Percentiles rank a stretch among this genome's conserved stretches.
Conservation (phyloP, 2,888 invertebrate species). For the Heliconius sara region DNA sequence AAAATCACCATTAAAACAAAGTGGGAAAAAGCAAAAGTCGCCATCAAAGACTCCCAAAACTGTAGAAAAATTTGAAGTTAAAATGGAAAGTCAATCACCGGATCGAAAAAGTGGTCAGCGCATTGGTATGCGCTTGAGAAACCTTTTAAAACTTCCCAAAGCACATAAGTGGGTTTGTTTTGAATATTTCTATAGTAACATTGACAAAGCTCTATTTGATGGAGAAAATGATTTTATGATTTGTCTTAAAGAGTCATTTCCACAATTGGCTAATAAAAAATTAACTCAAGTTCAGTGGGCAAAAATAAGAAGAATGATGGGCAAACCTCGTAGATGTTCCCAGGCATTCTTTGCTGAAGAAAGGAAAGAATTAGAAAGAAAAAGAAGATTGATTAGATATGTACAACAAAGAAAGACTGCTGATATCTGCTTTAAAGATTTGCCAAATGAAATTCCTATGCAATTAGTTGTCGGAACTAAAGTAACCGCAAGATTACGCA, state of each 20-base stretch:
- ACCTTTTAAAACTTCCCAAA: slow-evolving; percentile 97
- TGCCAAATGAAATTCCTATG: slow-evolving; percentile 97
- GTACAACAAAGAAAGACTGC: slow-evolving; percentile 95
- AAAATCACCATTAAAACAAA: slow-evolving; percentile 74
- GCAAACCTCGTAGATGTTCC: slow-evolving; percentile 97
- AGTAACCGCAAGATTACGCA: slow-evolving; percentile 94
- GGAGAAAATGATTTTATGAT: slow-evolving; percentile 98
- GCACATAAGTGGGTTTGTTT: slow-evolving; percentile 99
- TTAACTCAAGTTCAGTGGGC: slow-evolving; percentile 97
- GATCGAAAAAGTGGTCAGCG: slow-evolving; percentile 95
- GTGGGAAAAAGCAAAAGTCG: slow-evolving; percentile 80
- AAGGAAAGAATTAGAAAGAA: slow-evolving; percentile 93
- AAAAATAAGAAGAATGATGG: slow-evolving; percentile 97
- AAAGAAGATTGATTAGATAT: slow-evolving; percentile 95
- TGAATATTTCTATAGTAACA: slow-evolving; percentile 99
- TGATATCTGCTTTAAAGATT: slow-evolving; percentile 91
- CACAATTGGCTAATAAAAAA: slow-evolving; percentile 92
- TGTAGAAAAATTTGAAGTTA: slow-evolving; percentile 74
- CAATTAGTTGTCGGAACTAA: slow-evolving; percentile 97
- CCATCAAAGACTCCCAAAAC: slow-evolving; percentile 82
- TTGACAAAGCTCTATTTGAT: slow-evolving; percentile 96
- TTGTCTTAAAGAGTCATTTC: slow-evolving; percentile 96
- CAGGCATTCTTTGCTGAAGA: slow-evolving; percentile 98
- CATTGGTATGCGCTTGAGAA: slow-evolving; percentile 94
- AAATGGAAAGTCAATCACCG: slow-evolving; percentile 82